Conservation (phyloP, 2,797 vertebrate genomes). For the Rhadinocentrus ornatus region DNA sequence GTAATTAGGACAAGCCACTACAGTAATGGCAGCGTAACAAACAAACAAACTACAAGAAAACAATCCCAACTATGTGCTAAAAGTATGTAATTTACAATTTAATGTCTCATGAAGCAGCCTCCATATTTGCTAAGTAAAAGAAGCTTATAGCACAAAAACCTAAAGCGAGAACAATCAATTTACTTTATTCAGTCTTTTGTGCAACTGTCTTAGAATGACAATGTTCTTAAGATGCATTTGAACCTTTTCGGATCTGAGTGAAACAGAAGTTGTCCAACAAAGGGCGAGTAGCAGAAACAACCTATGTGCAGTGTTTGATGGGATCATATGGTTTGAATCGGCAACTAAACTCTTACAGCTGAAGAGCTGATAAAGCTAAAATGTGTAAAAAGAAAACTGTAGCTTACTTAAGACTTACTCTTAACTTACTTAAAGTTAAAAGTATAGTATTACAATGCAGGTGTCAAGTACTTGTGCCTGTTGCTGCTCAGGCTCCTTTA, state of each 20-base stretch:
- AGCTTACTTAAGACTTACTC: too few species aligned
- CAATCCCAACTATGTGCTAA: not conserved
- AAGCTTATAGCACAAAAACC: not conserved
- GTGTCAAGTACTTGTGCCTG: conserved; percentile 25
- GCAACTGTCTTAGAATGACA: not conserved
- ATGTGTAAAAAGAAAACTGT: not conserved
- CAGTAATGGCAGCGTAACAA: not conserved
- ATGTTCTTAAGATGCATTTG: not conserved
- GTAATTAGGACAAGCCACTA: not conserved
- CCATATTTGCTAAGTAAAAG: not conserved
- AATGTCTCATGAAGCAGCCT: not conserved
- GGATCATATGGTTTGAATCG: not conserved
- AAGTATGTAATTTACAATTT: not conserved
- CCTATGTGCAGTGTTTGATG: not conserved
- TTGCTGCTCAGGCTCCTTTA: conserved; percentile 20
- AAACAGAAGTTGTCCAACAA: not conserved
- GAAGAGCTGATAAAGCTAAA: not conserved
- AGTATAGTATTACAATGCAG: conserved; percentile 19
- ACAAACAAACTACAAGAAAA: not conserved
- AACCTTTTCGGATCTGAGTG: not conserved
- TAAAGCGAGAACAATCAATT: not conserved
- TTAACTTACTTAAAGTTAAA: not conserved
- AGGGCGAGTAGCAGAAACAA: not conserved
- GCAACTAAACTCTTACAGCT: not conserved
- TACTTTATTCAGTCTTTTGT: not conserved